These are phyloP conservation scores for Adelognathus sp. DNA, from an alignment of 2,888 invertebrate species.

Conservation along the genomic window DNA sequence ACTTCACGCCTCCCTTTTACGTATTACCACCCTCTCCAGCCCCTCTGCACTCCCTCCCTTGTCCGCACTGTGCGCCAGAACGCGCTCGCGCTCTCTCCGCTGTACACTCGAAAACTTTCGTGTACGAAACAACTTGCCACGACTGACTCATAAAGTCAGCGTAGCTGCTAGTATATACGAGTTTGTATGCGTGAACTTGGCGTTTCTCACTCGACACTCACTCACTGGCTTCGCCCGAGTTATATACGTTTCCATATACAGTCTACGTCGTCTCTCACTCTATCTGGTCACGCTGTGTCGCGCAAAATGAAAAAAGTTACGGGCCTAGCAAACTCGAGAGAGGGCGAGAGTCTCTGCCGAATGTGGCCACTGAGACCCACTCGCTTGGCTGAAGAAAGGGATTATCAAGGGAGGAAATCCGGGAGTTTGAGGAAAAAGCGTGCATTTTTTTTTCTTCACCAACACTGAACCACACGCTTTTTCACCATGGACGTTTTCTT, in stretches of 20 bases:
- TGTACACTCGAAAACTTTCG: constrained; percentile 64
- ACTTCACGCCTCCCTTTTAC: constrained; percentile 75
- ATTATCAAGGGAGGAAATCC: neutral
- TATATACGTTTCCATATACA: constrained; percentile 5
- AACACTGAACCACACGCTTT: neutral
- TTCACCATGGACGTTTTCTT: neutral
- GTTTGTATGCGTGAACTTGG: constrained; percentile 19
- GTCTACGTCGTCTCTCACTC: constrained; percentile 24
- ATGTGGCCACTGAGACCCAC: constrained; percentile 27
- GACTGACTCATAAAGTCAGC: constrained; percentile 64
- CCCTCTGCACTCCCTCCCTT: neutral
- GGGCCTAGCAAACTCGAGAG: neutral
- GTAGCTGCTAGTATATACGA: constrained; percentile 22
- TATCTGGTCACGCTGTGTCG: constrained; percentile 30
- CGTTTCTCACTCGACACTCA: neutral
- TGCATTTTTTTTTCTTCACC: neutral
- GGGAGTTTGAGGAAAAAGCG: neutral
- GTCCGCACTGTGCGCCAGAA: neutral
- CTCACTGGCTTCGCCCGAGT: neutral
- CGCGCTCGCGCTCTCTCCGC: neutral
- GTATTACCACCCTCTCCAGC: constrained; percentile 66
- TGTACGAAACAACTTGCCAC: constrained; percentile 65
- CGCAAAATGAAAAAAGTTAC: constrained; percentile 52
- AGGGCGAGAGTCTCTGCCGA: constrained; percentile 1
- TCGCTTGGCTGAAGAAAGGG: neutral